Evolutionary conservation across 2,113 vertebrate species (phyloP), one percentile per base, ranked within the genome.

Genomic region (Rhynchopsitta pachyrhyncha): DNA sequence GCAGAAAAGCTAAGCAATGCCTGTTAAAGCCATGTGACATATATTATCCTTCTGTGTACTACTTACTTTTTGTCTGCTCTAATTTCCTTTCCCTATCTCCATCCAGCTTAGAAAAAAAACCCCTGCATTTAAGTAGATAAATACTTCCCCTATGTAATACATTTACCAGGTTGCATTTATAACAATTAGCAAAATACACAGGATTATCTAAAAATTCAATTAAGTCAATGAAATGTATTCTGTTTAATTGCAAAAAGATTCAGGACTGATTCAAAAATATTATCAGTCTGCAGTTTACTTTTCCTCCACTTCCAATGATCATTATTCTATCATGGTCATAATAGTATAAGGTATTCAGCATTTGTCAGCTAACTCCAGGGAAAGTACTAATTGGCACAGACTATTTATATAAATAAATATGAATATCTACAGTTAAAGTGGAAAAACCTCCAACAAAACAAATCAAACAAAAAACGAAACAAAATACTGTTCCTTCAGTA

Each of bases 151-250:
- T 35, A 80, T 92, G 62, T 39, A 88, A 57, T 76, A 59, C 2
- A 11, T 93, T 81, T 84, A 91, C 18, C 20, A 31, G 33, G 42
- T 79, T 92, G n/a, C 13, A 79, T 69, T 82, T 93, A 64, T 50
- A 82, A 84, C 52, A 95, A 89, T 87, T 96, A 89, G 31, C 7
- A 84, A 95, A 95, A 91, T 52, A 91, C 33, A 84, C 10, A 52
- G 44, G 78, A 79, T 91, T 89, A 93, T 73, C 75, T 77, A 79
- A 89, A 92, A 82, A 46, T 20, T 60, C 59, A 29, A n/a, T 71
- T 35, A 87, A 89, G 19, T 37, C 49, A 92, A 35, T 68, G n/a
- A 91, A 83, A 94, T 69, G 4, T 13, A 52, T 82, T 88, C 47
- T 84, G 28, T 53, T 89, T 75, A 84, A 68, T 84, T 25, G 46